Evolutionary conservation across 2,113 vertebrate species (phyloP).

Genomic region (Typhlomys cinereus): DNA sequence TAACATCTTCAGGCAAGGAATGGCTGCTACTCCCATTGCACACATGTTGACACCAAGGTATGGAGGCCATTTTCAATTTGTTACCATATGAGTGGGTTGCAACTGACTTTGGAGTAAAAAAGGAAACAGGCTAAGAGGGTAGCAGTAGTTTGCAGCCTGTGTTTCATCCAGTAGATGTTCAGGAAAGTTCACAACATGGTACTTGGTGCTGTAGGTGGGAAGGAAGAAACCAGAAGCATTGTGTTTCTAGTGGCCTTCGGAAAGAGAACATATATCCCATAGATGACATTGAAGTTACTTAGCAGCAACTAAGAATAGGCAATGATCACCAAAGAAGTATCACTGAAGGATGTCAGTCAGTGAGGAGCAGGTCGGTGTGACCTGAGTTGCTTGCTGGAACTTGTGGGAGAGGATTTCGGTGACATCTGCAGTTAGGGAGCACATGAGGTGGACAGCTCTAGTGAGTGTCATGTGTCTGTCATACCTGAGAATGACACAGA

Average conservation of each 20-base stretch:
- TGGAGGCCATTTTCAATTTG: slow-evolving; percentile 7
- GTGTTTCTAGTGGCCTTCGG: neutral
- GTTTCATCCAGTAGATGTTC: neutral
- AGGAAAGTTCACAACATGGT: neutral
- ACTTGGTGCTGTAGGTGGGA: neutral
- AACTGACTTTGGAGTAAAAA: neutral
- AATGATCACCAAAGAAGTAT: neutral
- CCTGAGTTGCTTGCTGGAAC: neutral
- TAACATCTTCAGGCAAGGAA: neutral
- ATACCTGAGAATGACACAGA: neutral
- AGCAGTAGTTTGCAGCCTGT: neutral
- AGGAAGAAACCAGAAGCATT: neutral
- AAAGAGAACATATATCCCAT: neutral
- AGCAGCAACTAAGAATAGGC: neutral
- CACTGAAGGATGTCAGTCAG: neutral
- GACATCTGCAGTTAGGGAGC: neutral
- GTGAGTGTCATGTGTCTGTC: neutral
- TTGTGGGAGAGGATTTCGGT: neutral
- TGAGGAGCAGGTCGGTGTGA: neutral
- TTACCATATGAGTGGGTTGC: neutral
- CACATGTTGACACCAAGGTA: neutral
- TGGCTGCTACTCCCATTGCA: neutral
- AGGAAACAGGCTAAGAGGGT: neutral
- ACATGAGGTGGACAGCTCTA: no score
- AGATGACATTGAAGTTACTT: neutral